Evolutionary conservation across 2,113 vertebrate species (phyloP), one percentile per base, ranked within the genome.

Genomic region (Conger conger): DNA sequence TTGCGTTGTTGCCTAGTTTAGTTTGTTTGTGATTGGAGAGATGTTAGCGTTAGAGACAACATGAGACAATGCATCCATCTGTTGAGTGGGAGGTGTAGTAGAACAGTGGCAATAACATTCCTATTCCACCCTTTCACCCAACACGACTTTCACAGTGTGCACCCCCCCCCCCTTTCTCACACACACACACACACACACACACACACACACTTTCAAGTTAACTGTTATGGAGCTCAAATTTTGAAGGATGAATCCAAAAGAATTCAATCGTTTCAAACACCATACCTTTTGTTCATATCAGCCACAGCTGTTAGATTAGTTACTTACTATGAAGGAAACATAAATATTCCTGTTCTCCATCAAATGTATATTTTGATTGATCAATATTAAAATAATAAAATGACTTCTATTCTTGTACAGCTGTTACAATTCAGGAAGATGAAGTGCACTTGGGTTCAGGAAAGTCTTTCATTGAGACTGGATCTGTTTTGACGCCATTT

Each of bases 11-110:
- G n/a, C n/a, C n/a, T n/a, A n/a, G n/a, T n/a, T n/a, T 13, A 13
- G 45, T 8, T 50, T 50, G 45, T 13, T 9, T 13, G 7, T 50
- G 45, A 13, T 50, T 8, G 45, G 45, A 50, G 18, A 63, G 23
- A 63, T 30, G 68, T 73, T 23, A 18, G 57, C 57, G 13, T 13
- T n/a, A 73, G 68, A 73, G 9, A 30, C 9, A 13, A 27, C 68
- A 33, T 73, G 68, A 30, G 68, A 73, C 68, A 73, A 73, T 27
- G 27, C 35, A 82, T 79, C 82, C 86, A 88, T 89, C 86, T 90
- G 88, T 80, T 90, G 80, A 83, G 86, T 87, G 81, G 83, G 83
- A 84, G 79, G 80, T 63, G 38, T 68, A 0, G 6, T 33, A 50
- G 33, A 23, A 37, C 35, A 33, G 86, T 60, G 87, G 38, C 76